Evolutionary conservation across 2,888 invertebrate genomes (phyloP).

Genomic region (Eupsilia transversa): DNA sequence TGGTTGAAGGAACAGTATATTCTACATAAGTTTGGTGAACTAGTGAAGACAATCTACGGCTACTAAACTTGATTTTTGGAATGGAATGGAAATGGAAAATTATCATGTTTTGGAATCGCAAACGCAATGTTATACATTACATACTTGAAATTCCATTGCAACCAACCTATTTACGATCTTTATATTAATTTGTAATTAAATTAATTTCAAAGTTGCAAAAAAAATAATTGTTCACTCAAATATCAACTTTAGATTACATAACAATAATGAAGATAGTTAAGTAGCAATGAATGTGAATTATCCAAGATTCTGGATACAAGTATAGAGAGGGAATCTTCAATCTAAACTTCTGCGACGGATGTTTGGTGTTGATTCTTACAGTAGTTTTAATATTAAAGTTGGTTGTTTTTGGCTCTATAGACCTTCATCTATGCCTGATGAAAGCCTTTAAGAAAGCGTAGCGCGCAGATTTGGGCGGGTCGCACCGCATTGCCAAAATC

Average conservation of each 20-base stretch:
- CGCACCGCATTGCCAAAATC: neutral
- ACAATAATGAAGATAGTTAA: neutral
- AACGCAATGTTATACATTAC: neutral
- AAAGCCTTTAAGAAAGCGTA: neutral
- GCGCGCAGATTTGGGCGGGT: neutral
- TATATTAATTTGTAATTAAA: neutral
- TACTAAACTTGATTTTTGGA: neutral
- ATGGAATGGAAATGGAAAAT: too few species aligned
- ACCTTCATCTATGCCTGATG: too few species aligned
- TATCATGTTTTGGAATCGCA: neutral
- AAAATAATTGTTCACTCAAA: neutral
- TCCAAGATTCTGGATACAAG: neutral
- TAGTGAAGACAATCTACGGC: constrained; percentile 6
- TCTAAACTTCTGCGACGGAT: neutral
- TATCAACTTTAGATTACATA: neutral
- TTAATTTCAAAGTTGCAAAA: too few species aligned
- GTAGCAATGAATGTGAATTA: constrained; percentile 6
- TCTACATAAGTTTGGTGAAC: constrained; percentile 8
- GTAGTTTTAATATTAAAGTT: neutral
- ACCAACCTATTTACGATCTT: neutral
- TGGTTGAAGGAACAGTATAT: neutral
- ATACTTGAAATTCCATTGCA: neutral
- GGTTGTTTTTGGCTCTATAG: too few species aligned
- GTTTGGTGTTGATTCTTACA: neutral
- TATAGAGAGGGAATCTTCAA: neutral